phyloP scores from a whole-genome alignment of 2,113 vertebrate species.

The Mus pahari region DNA sequence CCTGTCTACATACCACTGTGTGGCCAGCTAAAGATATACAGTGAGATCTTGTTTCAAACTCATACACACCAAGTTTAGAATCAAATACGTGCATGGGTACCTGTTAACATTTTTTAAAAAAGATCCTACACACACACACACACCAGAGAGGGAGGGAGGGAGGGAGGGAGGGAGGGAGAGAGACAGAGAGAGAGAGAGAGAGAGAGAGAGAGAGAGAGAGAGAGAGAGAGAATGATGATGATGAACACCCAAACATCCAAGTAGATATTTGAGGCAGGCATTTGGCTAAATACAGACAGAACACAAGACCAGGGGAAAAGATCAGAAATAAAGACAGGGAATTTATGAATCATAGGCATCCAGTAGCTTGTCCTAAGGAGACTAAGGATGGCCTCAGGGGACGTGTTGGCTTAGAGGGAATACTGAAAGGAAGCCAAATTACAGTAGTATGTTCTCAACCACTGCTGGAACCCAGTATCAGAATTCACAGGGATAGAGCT shows the following conservation, averaged over 20 bases:
- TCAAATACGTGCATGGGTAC: too few relatives aligned
- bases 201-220: too few relatives aligned
- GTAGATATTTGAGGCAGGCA: not conserved
- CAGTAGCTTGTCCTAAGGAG: not conserved
- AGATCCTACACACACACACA: not conserved
- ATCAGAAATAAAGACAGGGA: not conserved
- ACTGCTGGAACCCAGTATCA: not conserved
- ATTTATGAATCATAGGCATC: not conserved
- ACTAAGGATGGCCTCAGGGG: not conserved
- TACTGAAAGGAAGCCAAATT: not conserved
- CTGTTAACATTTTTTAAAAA: too few relatives aligned
- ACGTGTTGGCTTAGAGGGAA: not conserved
- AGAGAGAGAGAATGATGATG: not conserved
- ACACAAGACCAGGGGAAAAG: not conserved
- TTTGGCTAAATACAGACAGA: not conserved
- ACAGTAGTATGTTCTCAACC: not conserved
- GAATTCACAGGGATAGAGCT: not conserved
- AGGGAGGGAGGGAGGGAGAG: too few relatives aligned
- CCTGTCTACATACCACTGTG: not conserved
- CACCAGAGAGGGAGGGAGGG: too few relatives aligned
- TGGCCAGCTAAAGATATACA: not conserved
- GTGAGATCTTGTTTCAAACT: not conserved
- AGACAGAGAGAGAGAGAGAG: too few relatives aligned
- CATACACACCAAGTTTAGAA: not conserved
- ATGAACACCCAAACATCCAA: not conserved